Conservation (phyloP, 53 echinoderm and acorn worm genomes). For the Luidia sarsii region DNA sequence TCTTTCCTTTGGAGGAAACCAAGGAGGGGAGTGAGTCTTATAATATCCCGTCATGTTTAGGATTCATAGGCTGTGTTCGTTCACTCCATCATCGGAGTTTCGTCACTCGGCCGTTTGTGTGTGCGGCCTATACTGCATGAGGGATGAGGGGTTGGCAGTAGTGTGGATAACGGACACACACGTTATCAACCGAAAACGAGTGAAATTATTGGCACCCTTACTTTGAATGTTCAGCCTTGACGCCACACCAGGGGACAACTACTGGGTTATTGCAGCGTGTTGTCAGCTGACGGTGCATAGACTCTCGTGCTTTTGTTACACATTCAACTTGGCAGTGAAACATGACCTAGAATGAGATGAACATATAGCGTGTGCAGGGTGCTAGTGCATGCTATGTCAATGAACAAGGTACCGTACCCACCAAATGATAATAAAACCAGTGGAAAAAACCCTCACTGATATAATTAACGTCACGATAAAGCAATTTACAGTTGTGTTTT, state of each 20-base stretch:
- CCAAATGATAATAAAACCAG: not conserved
- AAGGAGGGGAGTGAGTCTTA: not conserved
- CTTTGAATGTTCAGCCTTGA: slow-evolving; percentile 41
- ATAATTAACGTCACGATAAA: slow-evolving; percentile 46
- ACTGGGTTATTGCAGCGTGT: slow-evolving; percentile 22
- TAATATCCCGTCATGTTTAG: not conserved
- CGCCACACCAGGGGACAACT: slow-evolving; percentile 22
- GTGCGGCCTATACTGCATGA: too few relatives aligned
- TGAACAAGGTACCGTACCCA: not conserved
- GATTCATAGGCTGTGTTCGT: too few relatives aligned
- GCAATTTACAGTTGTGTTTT: slow-evolving; percentile 61
- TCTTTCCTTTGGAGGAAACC: not conserved
- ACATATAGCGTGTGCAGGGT: not conserved
- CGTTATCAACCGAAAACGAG: too few relatives aligned
- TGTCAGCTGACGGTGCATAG: slow-evolving; percentile 11
- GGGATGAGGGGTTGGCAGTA: too few relatives aligned
- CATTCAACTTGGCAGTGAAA: too few relatives aligned
- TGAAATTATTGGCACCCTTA: too few relatives aligned
- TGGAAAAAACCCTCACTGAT: slow-evolving; percentile 6
- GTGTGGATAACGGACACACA: too few relatives aligned
- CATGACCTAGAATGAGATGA: too few relatives aligned
- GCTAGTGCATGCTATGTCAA: slow-evolving; percentile 27
- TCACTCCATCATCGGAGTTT: too few relatives aligned
- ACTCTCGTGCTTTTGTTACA: too few relatives aligned
- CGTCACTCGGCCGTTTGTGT: too few relatives aligned